These are phyloP conservation scores for Trypoxylon attenuatum DNA, from an alignment of 2,888 invertebrate species.

Conservation along the genomic window DNA sequence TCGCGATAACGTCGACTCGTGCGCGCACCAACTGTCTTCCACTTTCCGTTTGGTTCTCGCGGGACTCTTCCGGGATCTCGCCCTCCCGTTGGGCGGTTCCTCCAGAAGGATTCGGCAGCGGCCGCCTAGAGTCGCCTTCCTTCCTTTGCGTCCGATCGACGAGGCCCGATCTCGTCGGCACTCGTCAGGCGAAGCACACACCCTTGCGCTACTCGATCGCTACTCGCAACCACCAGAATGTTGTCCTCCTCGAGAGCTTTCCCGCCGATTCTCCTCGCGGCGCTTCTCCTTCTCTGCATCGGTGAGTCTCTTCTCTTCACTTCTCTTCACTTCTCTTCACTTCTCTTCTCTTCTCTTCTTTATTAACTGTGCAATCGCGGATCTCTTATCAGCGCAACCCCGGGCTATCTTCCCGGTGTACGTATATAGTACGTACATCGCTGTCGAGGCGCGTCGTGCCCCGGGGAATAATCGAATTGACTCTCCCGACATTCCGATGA, in stretches of 20 bases:
- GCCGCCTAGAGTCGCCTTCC: too few relatives aligned
- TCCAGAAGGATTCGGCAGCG: slow-evolving; percentile 41
- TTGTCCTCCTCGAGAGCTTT: slow-evolving; percentile 57
- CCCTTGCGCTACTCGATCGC: slow-evolving; percentile 7
- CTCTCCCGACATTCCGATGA: too few relatives aligned
- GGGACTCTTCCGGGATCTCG: slow-evolving; percentile 40
- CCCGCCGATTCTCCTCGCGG: slow-evolving; percentile 57
- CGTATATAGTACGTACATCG: too few relatives aligned
- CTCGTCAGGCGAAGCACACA: slow-evolving; percentile 10
- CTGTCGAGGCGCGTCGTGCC: too few relatives aligned
- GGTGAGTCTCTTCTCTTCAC: slow-evolving; percentile 55
- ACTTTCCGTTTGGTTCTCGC: slow-evolving; percentile 28
- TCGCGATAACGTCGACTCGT: slow-evolving; percentile 8
- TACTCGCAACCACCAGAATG: slow-evolving; percentile 39
- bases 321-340: too few relatives aligned
- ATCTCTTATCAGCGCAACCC: too few relatives aligned
- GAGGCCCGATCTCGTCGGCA: neutral
- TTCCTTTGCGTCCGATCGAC: neutral
- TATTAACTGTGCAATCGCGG: too few relatives aligned
- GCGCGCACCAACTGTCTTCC: slow-evolving; percentile 42
- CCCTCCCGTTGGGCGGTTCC: slow-evolving; percentile 40
- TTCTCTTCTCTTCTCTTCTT: too few relatives aligned
- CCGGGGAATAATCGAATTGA: too few relatives aligned
- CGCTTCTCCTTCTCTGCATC: slow-evolving; percentile 59
- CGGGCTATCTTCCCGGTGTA: too few relatives aligned